Evolutionary conservation across 1,140 invertebrate genomes (phyloP).

Genomic region (Drosophila nasuta): DNA sequence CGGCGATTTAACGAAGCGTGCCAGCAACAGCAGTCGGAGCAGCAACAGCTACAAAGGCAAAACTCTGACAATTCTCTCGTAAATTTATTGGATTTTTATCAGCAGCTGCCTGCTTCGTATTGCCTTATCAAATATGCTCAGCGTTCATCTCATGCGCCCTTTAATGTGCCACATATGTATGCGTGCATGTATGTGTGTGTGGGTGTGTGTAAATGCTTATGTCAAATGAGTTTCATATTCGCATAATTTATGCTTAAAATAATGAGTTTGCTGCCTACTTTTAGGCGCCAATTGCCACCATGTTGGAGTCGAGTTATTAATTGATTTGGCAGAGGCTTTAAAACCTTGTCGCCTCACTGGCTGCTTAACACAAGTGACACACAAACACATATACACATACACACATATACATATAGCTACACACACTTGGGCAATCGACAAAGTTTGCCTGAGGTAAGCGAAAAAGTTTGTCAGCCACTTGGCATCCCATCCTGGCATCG

Average conservation of each 20-base stretch:
- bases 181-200: neutral
- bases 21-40: conserved; percentile 28
- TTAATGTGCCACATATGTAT: conserved; percentile 32
- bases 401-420: neutral
- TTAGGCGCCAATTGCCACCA: conserved; percentile 41
- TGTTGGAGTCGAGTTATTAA: conserved; percentile 58
- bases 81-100: conserved; percentile 80
- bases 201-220: conserved; percentile 52
- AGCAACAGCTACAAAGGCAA: conserved; percentile 20
- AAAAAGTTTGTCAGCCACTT: conserved; percentile 62
- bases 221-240: conserved; percentile 56
- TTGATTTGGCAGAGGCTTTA: conserved; percentile 67
- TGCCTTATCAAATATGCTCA: conserved; percentile 52
- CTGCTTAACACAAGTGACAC: conserved; percentile 6
- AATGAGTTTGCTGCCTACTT: conserved; percentile 59
- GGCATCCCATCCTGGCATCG: conserved; percentile 9
- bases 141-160: conserved; percentile 36
- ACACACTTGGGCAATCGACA: conserved; percentile 37
- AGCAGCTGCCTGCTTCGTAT: conserved; percentile 26
- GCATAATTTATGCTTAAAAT: conserved; percentile 62
- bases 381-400: conserved; percentile 9
- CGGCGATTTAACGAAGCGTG: conserved; percentile 76
- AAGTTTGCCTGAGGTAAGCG: conserved; percentile 59
- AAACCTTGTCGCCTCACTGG: conserved; percentile 36
- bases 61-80: conserved; percentile 53